A percentile compares a stretch with the other conserved stretches of the same genome.
phyloP scores from a whole-genome alignment of 2,113 vertebrate genomes.

The Serilophus lunatus region DNA sequence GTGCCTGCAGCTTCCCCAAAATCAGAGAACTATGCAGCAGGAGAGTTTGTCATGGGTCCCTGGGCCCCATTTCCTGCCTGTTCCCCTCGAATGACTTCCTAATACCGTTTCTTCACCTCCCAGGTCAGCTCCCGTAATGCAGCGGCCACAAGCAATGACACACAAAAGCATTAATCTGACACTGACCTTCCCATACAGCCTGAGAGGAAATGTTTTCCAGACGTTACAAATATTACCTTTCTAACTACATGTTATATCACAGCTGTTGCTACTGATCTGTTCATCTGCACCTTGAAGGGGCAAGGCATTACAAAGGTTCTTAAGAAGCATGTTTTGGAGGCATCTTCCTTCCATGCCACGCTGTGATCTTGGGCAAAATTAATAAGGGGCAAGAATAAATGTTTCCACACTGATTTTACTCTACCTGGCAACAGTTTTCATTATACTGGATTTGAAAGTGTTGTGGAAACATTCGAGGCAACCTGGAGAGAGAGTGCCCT shows the following conservation, averaged over 20 bases:
- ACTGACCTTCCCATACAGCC: background rate
- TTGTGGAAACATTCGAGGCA: background rate
- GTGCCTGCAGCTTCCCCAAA: background rate
- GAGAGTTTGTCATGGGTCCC: background rate
- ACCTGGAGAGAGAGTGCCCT: background rate
- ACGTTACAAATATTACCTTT: background rate
- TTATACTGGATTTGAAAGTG: background rate
- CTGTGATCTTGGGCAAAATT: background rate
- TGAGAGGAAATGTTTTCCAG: background rate
- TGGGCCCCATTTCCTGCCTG: background rate
- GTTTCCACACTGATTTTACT: background rate
- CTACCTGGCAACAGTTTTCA: background rate
- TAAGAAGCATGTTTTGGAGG: background rate
- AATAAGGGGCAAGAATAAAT: background rate
- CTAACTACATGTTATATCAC: background rate
- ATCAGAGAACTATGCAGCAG: background rate
- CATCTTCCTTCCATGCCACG: background rate
- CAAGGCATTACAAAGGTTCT: background rate
- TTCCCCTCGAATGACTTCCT: background rate
- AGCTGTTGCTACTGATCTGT: background rate
- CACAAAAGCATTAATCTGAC: accelerated
- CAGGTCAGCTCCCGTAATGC: background rate
- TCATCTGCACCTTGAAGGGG: background rate
- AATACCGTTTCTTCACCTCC: background rate
- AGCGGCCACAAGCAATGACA: background rate